These are phyloP conservation scores for Psittacula derbiana DNA, from an alignment of 2,797 vertebrate genomes.

Conservation along the genomic window DNA sequence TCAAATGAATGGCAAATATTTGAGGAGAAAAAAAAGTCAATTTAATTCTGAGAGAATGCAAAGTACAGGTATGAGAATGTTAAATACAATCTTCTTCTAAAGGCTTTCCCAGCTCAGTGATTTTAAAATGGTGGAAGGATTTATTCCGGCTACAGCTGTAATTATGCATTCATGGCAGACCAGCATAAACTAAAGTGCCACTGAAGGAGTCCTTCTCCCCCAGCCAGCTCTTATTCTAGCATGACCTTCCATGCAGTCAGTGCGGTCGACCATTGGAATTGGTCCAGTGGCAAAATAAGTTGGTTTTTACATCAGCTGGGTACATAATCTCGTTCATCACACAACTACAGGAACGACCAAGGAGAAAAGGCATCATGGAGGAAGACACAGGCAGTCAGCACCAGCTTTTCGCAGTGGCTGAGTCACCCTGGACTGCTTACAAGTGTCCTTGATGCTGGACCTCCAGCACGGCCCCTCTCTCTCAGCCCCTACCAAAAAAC, in stretches of 20 bases:
- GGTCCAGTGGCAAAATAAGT: neutral
- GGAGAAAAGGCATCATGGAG: neutral
- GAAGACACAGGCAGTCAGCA: neutral
- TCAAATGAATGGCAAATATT: neutral
- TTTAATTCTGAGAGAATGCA: neutral
- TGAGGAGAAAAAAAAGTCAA: neutral
- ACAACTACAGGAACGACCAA: neutral
- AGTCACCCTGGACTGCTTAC: neutral
- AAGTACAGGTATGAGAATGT: neutral
- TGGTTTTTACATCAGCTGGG: neutral
- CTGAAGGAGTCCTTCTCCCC: neutral
- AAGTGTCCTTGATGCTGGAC: neutral
- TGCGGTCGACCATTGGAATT: neutral
- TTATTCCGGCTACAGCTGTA: neutral
- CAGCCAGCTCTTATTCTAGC: rapidly evolving
- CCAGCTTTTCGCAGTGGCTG: neutral
- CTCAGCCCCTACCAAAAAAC: neutral
- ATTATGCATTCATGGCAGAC: neutral
- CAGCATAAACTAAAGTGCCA: neutral
- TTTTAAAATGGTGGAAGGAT: neutral
- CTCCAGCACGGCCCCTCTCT: neutral
- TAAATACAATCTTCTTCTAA: neutral
- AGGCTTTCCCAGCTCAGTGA: neutral
- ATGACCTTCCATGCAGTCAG: neutral
- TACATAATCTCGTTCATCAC: neutral